Conservation (phyloP, 1,140 invertebrate genomes). For the Pentalonia nigronervosa region DNA sequence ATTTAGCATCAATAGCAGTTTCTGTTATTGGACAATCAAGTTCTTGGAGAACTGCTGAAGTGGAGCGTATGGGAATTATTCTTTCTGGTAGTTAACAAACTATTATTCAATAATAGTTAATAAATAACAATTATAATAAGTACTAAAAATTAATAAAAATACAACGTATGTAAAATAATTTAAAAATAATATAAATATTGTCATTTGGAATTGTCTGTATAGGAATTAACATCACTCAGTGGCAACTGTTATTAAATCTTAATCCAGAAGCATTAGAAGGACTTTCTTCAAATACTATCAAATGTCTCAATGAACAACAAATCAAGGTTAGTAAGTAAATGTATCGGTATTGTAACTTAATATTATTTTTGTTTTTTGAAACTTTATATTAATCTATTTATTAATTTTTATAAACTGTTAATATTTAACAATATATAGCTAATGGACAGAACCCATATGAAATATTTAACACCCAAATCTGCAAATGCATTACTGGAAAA, state of each 20-base stretch:
- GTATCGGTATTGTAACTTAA: not conserved
- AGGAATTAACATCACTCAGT: constrained; percentile 51
- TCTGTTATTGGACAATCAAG: constrained; percentile 39
- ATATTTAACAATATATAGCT: constrained; percentile 18
- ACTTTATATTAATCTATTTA: not conserved
- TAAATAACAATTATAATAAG: not conserved
- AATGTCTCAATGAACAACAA: constrained; percentile 44
- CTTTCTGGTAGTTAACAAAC: constrained; percentile 10
- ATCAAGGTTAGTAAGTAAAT: not conserved
- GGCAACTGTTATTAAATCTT: constrained; percentile 16
- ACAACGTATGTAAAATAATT: no score
- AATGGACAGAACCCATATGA: constrained; percentile 16
- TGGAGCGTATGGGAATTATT: constrained; percentile 41
- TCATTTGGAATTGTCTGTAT: not conserved
- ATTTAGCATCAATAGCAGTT: constrained; percentile 47
- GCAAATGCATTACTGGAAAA: constrained; percentile 9
- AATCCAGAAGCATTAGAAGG: constrained; percentile 48
- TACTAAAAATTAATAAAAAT: no score
- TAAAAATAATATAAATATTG: not conserved
- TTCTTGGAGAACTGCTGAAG: constrained; percentile 36
- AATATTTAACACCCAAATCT: constrained; percentile 33
- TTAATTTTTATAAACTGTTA: not conserved
- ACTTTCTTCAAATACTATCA: constrained; percentile 21
- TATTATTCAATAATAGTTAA: not conserved
- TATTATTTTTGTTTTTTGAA: not conserved